A percentile compares a stretch with the other conserved stretches of the same genome.
Conservation (phyloP, 2,888 invertebrate species). For the Pseudococcus viburni region DNA sequence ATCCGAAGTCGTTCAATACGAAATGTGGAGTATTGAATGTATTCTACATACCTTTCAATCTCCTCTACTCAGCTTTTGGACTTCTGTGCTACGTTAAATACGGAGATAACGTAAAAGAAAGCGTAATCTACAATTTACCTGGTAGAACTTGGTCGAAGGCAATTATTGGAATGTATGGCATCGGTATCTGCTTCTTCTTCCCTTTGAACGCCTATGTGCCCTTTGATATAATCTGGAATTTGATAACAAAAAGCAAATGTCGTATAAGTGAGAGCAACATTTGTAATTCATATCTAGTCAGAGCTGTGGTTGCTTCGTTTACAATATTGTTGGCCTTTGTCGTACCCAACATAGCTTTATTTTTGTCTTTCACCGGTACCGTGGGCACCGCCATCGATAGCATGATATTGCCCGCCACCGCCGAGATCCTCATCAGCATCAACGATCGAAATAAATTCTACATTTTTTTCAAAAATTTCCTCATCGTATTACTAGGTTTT, state of each 20-base stretch:
- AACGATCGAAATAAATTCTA: neutral
- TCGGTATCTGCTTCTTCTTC: conserved; percentile 57
- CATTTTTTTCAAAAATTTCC: conserved; percentile 2
- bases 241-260: conserved; percentile 31
- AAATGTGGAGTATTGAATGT: conserved; percentile 49
- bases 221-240: conserved; percentile 62
- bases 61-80: conserved; percentile 56
- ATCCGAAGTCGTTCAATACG: conserved; percentile 56
- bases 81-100: conserved; percentile 53
- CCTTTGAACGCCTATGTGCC: conserved; percentile 60
- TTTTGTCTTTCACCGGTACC: conserved; percentile 60
- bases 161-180: conserved; percentile 51
- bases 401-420: conserved; percentile 57
- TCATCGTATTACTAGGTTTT: conserved; percentile 19
- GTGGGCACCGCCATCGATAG: conserved; percentile 62
- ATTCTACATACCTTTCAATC: conserved; percentile 38
- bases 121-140: conserved; percentile 54
- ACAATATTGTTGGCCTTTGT: conserved; percentile 53
- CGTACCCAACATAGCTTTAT: conserved; percentile 57
- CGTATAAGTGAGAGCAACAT: neutral
- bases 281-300: conserved; percentile 26
- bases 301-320: conserved; percentile 51
- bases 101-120: conserved; percentile 36
- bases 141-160: conserved; percentile 23
- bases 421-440: conserved; percentile 35